Conservation (phyloP, 2,888 invertebrate species). For the Drosophila mayaguana region DNA sequence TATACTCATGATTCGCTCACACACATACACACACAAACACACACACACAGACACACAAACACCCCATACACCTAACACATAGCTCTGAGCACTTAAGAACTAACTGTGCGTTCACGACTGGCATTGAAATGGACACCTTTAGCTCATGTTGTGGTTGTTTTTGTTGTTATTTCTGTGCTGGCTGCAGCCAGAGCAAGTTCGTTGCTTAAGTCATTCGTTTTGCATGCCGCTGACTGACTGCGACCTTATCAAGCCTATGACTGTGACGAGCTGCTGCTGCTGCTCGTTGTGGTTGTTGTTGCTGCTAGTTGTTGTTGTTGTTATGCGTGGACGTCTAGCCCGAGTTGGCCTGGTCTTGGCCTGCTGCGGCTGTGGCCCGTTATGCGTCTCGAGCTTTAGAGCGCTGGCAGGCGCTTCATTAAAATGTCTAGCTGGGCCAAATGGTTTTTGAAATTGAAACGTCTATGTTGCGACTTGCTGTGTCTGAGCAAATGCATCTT, state of each 20-base stretch:
- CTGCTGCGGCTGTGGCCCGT: slow-evolving; percentile 34
- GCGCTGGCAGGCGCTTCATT: slow-evolving; percentile 71
- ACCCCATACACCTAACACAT: neutral
- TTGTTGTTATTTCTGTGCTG: slow-evolving; percentile 4
- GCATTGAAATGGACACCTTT: slow-evolving; percentile 52
- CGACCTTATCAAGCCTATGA: slow-evolving; percentile 58
- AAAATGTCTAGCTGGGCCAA: slow-evolving; percentile 78
- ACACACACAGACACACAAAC: neutral
- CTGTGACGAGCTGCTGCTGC: slow-evolving; percentile 47
- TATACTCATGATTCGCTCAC: neutral
- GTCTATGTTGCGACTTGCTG: slow-evolving; percentile 63
- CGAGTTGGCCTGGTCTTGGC: slow-evolving; percentile 44
- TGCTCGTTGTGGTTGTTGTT: slow-evolving; percentile 13
- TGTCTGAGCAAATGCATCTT: slow-evolving; percentile 67
- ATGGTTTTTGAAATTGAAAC: slow-evolving; percentile 78
- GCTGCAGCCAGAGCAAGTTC: slow-evolving; percentile 52
- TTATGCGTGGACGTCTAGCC: slow-evolving; percentile 63
- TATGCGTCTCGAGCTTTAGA: slow-evolving; percentile 28
- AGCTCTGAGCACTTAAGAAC: slow-evolving; percentile 22
- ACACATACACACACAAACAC: neutral
- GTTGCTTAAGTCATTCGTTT: slow-evolving; percentile 77
- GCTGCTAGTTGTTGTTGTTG: slow-evolving; percentile 21
- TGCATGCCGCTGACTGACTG: slow-evolving; percentile 42
- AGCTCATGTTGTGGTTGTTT: slow-evolving; percentile 18
- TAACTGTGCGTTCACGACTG: slow-evolving; percentile 42